Percentiles rank a stretch among this genome's conserved stretches.
phyloP scores from a whole-genome alignment of 2,113 vertebrate species.

The Neogobius melanostomus region DNA sequence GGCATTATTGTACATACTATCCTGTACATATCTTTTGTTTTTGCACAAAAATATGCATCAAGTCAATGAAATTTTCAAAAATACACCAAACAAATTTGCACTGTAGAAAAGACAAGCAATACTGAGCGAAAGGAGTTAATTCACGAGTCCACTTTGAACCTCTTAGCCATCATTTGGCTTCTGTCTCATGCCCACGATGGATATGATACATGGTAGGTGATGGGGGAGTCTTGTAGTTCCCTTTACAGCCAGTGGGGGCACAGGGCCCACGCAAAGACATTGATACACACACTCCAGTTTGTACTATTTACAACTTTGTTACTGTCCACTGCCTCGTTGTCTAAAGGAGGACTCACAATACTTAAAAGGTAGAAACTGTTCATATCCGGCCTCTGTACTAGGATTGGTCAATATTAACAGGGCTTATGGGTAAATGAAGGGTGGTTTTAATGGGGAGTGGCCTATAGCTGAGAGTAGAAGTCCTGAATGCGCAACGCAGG shows the following conservation, averaged over 20 bases:
- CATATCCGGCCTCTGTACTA: constrained; percentile 23
- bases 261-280: constrained; percentile 61
- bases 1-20: constrained; percentile 32
- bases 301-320: constrained; percentile 45
- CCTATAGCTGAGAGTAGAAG: constrained; percentile 48
- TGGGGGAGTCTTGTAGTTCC: constrained; percentile 25
- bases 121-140: constrained; percentile 40
- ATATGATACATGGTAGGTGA: constrained; percentile 44
- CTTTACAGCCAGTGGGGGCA: constrained; percentile 27
- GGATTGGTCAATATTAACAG: constrained; percentile 30
- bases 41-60: constrained; percentile 48
- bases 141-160: constrained; percentile 37
- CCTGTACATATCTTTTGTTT: constrained; percentile 23
- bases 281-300: constrained; percentile 61
- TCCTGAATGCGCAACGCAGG: constrained; percentile 63
- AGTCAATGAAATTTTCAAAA: constrained; percentile 53
- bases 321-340: constrained; percentile 43
- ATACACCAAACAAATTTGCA: constrained; percentile 57
- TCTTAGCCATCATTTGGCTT: constrained; percentile 16
- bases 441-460: constrained; percentile 22
- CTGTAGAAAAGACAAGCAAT: constrained; percentile 58
- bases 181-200: constrained; percentile 42
- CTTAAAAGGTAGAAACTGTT: constrained; percentile 24
- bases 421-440: background rate
- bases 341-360: constrained; percentile 37